Conservation (phyloP, 2,113 vertebrate species). For the Thermophis baileyi region DNA sequence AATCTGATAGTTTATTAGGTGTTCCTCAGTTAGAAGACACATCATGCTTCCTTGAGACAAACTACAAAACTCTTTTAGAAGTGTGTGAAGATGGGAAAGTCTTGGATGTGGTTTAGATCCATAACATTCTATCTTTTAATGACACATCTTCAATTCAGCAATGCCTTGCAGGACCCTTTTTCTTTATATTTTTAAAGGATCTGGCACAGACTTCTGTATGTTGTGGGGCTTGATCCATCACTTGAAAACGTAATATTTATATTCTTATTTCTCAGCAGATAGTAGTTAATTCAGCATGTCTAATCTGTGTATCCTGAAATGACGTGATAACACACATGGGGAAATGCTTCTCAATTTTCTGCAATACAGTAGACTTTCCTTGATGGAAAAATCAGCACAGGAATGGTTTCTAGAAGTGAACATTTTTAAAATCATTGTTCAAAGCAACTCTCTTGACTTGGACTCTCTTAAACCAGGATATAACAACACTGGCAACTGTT, state of each 20-base stretch:
- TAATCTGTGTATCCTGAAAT: background rate
- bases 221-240: background rate
- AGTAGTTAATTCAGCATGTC: background rate
- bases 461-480: background rate
- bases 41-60: background rate
- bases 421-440: background rate
- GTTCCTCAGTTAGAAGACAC: background rate
- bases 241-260: background rate
- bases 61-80: background rate
- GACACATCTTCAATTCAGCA: background rate
- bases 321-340: background rate
- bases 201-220: background rate
- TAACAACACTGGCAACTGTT: background rate
- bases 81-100: background rate
- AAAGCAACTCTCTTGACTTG: background rate
- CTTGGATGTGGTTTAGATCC: background rate
- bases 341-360: background rate
- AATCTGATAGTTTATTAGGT: background rate
- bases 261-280: background rate
- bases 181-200: background rate
- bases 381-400: background rate
- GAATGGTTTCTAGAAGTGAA: background rate
- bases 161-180: background rate
- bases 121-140: background rate
- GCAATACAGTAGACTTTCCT: background rate